Conservation (phyloP, 1,140 invertebrate genomes). For the Neelides sp. region DNA sequence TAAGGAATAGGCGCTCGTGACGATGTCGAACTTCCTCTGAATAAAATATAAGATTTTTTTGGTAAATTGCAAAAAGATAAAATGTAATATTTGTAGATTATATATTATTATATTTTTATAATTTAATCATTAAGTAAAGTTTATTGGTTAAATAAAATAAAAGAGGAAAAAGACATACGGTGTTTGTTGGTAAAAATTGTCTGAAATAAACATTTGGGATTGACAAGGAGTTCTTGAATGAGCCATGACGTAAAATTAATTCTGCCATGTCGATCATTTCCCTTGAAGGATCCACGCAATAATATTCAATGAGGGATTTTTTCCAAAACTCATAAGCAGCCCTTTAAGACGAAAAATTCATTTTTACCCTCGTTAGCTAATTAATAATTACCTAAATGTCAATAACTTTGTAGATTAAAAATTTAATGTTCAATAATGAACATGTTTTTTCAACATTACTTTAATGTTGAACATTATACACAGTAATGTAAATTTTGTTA, state of each 20-base stretch:
- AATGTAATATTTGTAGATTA: neutral
- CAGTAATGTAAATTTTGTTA: too few relatives aligned
- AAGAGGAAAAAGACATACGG: constrained; percentile 15
- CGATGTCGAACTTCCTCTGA: constrained; percentile 60
- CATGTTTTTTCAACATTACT: neutral
- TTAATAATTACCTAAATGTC: constrained; percentile 5
- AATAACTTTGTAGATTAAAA: constrained; percentile 8
- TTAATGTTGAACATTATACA: too few relatives aligned
- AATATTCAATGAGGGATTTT: constrained; percentile 59
- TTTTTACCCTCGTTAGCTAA: constrained; percentile 6
- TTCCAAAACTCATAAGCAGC: constrained; percentile 58
- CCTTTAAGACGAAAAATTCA: constrained; percentile 39
- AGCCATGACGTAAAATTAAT: constrained; percentile 50
- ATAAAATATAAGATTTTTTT: constrained; percentile 34
- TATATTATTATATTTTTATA: neutral
- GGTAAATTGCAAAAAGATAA: neutral
- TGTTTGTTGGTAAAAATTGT: constrained; percentile 63
- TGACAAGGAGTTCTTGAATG: constrained; percentile 42
- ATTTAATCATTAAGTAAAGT: constrained; percentile 3
- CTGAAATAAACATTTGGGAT: constrained; percentile 53
- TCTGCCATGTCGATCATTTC: constrained; percentile 68
- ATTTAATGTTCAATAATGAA: neutral
- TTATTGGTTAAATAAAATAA: constrained; percentile 8
- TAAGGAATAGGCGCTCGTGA: constrained; percentile 64
- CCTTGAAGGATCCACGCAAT: constrained; percentile 62